Base-by-base conservation (phyloP, 2,797 vertebrate species). In the Austrolebias charrua region DNA sequence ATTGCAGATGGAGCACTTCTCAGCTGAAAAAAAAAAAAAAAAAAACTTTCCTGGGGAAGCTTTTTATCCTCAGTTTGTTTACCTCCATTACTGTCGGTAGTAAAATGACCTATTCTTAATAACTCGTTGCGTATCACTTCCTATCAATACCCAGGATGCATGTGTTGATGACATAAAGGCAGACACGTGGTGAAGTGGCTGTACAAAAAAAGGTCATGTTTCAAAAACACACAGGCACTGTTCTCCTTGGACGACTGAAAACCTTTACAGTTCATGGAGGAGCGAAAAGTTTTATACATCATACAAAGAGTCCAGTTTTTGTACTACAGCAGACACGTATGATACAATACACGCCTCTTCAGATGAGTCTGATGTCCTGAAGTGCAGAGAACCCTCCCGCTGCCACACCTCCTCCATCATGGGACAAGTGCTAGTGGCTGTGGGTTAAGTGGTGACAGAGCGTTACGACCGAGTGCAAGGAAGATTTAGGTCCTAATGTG, bases 201-300 rank as follows among this genome's bases (percentile, higher is more conserved):
- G 91, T 95, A 94, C 94, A 93, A 94, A 91, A 67, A 89, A 89
- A 89, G 92, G 89, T 89, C 90, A 93, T 93, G 94, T 95, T 92
- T 96, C 92, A 95, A 95, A 98, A 88, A 88, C 81, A 95, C 94
- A 95, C 93, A 93, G 94, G 94, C 94, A 95, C 86, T 91, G 93
- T 94, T 95, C 94, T 94, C 94, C 94, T 92, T 38, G 93, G 92
- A 95, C 92, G 93, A 94, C 92, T 94, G 94, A 92, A 91, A 93
- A 92, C 92, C 88, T 67, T 76, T 78, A 85, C 92, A 95, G 95
- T 94, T 95, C 94, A 95, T 91, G 71, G 66, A 95, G 93, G 94
- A 95, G 93, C 94, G 94, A 93, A 90, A 91, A 93, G 89, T 94
- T 91, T 90, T 91, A 92, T 92, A 94, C 91, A 93, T 88, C 87